Percentiles rank a stretch among this genome's conserved stretches.
Evolutionary conservation across 2,888 invertebrate species (phyloP).

Genomic region (Drosophila antonietae): DNA sequence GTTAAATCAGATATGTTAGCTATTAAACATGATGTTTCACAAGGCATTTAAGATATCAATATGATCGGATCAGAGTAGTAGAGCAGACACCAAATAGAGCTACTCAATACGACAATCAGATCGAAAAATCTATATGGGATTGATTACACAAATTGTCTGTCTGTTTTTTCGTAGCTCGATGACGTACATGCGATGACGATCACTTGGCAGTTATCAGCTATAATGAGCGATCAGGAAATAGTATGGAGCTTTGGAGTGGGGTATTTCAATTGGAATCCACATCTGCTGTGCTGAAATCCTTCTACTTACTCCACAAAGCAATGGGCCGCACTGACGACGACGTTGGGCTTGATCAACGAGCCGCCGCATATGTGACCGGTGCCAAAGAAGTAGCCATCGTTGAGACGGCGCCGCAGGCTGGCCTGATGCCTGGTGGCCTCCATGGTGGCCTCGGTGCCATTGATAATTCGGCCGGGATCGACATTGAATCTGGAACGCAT

Average conservation of each 20-base stretch:
- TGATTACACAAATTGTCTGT: neutral
- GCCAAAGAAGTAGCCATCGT: conserved; percentile 76
- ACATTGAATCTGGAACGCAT: conserved; percentile 53
- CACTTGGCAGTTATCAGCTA: neutral
- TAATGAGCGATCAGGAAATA: neutral
- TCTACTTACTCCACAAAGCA: conserved; percentile 81
- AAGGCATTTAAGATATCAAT: too few relatives aligned
- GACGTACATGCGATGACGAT: neutral
- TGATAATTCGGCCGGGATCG: conserved; percentile 75
- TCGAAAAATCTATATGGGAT: neutral
- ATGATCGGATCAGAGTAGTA: neutral
- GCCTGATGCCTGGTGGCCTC: conserved; percentile 80
- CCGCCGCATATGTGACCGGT: conserved; percentile 82
- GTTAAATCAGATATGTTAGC: too few relatives aligned
- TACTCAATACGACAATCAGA: neutral
- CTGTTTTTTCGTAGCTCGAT: neutral
- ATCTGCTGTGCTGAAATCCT: neutral
- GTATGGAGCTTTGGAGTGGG: neutral
- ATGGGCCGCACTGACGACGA: conserved; percentile 81
- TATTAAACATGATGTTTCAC: too few relatives aligned
- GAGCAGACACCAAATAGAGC: too few relatives aligned
- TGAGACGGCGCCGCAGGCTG: conserved; percentile 71
- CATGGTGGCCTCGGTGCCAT: conserved; percentile 65
- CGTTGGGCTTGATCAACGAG: conserved; percentile 69
- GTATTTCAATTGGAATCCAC: neutral